phyloP scores from a whole-genome alignment of 2,113 vertebrate genomes.

The Protobothrops mucrosquamatus region DNA sequence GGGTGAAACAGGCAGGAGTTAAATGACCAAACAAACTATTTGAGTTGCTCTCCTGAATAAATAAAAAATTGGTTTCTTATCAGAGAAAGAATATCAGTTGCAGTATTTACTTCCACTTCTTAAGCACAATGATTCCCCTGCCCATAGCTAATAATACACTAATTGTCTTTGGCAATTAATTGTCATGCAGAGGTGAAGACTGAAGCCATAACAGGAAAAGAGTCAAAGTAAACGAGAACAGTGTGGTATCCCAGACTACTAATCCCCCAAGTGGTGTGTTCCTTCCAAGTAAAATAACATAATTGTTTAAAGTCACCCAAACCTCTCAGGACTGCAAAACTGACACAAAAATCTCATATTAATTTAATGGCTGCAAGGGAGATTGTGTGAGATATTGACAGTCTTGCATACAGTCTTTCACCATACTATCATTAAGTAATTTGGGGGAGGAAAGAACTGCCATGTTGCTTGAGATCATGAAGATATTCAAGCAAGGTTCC shows the following conservation, averaged over 20 bases:
- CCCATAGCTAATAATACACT: not conserved
- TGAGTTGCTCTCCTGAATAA: not conserved
- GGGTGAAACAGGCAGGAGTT: not conserved
- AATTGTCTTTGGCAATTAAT: not conserved
- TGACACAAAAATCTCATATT: not conserved
- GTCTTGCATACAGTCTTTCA: not conserved
- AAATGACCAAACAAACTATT: not conserved
- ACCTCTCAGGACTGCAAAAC: not conserved
- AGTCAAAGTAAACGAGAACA: not conserved
- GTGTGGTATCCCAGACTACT: not conserved
- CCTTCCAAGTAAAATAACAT: not conserved
- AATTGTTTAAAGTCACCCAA: not conserved
- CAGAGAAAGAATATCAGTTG: not conserved
- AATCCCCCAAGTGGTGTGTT: not conserved
- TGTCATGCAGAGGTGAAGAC: not conserved
- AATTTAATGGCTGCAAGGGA: not conserved
- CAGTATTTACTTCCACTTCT: not conserved
- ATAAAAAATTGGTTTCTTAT: not conserved
- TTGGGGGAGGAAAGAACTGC: not conserved
- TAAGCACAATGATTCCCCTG: not conserved
- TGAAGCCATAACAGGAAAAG: not conserved
- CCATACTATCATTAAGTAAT: not conserved
- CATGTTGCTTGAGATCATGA: not conserved
- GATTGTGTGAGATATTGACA: not conserved
- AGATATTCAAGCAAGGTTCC: not conserved